phyloP scores from a whole-genome alignment of 2,888 invertebrate genomes.

The Odontomyia ornata region DNA sequence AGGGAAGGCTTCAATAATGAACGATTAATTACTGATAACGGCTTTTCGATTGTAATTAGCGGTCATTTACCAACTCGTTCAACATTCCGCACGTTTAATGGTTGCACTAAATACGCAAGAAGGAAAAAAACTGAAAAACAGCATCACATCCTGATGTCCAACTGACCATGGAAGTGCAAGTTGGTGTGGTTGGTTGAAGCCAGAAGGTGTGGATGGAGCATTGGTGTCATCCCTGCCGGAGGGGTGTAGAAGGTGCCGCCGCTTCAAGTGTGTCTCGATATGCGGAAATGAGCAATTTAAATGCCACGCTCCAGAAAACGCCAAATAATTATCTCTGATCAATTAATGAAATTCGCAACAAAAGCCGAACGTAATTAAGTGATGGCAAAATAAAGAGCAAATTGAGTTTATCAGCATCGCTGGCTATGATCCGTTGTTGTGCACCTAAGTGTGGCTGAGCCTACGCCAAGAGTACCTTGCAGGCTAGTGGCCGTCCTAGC shows the following conservation, averaged over 20 bases:
- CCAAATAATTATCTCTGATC: conserved; percentile 22
- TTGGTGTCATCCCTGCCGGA: neutral
- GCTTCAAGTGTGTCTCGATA: too few species aligned
- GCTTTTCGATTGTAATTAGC: conserved; percentile 30
- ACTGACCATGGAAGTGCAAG: neutral
- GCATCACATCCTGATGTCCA: neutral
- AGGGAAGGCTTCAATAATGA: neutral
- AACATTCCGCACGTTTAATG: conserved; percentile 15
- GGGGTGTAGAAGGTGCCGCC: neutral
- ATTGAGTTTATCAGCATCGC: conserved; percentile 24
- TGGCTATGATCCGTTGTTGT: neutral
- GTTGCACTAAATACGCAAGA: too few species aligned
- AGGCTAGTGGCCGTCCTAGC: neutral
- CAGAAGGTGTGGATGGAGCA: neutral
- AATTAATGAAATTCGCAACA: conserved; percentile 37
- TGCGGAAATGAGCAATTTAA: neutral
- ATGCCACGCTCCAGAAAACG: neutral
- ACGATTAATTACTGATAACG: conserved; percentile 32
- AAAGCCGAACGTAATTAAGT: conserved; percentile 39
- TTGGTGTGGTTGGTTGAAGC: neutral
- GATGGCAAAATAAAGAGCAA: conserved; percentile 21
- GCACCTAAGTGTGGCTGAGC: neutral
- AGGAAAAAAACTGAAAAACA: conserved; percentile 1
- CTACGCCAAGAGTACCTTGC: too few species aligned
- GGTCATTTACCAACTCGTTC: conserved; percentile 30